Conservation (phyloP, 1,140 invertebrate species). For the Drosophila subpulchrella region DNA sequence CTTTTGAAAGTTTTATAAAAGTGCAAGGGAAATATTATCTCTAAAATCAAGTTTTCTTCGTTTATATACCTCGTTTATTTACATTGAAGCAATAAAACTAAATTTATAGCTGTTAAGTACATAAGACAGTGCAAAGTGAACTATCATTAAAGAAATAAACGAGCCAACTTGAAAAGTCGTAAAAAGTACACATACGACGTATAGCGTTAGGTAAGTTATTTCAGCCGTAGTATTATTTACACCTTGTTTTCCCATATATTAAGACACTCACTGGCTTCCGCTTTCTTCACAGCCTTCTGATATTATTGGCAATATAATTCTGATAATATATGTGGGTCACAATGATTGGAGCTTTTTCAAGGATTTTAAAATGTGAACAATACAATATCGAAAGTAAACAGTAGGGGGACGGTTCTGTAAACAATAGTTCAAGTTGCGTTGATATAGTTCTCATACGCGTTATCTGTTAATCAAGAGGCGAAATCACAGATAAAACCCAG, state of each 20-base stretch:
- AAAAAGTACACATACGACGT: slow-evolving; percentile 10
- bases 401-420: slow-evolving; percentile 16
- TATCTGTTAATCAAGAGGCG: slow-evolving; percentile 52
- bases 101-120: slow-evolving; percentile 5
- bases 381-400: slow-evolving; percentile 34
- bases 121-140: slow-evolving; percentile 4
- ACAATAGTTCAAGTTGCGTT: slow-evolving; percentile 14
- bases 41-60: not conserved
- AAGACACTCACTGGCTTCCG: not conserved
- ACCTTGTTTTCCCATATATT: not conserved
- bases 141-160: slow-evolving; percentile 34
- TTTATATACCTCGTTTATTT: not conserved
- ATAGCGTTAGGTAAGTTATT: slow-evolving; percentile 6
- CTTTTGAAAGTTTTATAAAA: not conserved
- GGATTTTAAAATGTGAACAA: not conserved
- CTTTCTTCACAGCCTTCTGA: not conserved
- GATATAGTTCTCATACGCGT: slow-evolving; percentile 24
- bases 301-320: slow-evolving; percentile 3
- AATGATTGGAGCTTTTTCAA: slow-evolving; percentile 19
- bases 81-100: slow-evolving; percentile 7
- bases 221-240: slow-evolving; percentile 6
- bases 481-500: slow-evolving; percentile 61
- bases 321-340: slow-evolving; percentile 28
- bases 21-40: not conserved
- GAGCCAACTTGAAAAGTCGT: slow-evolving; percentile 14